A percentile compares a stretch with the other conserved stretches of the same genome.
Evolutionary conservation across 2,797 vertebrate genomes (phyloP).

Genomic region (Calcarius lapponicus): DNA sequence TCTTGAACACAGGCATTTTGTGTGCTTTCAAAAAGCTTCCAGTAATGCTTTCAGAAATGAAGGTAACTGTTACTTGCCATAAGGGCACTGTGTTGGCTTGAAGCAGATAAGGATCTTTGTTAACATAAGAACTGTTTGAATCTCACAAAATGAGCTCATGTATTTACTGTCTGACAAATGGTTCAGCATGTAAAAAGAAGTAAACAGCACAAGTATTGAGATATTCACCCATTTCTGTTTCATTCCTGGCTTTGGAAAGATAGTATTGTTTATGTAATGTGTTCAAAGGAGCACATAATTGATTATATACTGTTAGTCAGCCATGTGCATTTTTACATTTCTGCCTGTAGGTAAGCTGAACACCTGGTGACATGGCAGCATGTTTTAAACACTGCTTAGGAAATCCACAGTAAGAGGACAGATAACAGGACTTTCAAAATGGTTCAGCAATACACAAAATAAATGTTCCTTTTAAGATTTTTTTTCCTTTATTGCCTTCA

Average conservation of each 20-base stretch:
- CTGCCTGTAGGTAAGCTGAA: constrained; percentile 52
- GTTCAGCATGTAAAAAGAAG: background rate
- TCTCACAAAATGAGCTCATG: background rate
- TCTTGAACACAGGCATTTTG: background rate
- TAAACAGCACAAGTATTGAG: background rate
- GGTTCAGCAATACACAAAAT: background rate
- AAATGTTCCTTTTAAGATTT: background rate
- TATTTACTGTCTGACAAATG: background rate
- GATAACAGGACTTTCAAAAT: background rate
- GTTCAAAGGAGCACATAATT: constrained; percentile 60
- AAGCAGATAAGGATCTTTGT: background rate
- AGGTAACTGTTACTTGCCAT: background rate
- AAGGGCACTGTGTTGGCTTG: background rate
- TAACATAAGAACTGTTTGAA: background rate
- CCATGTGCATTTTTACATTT: constrained; percentile 54
- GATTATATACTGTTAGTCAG: constrained; percentile 54
- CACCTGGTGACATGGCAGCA: constrained; percentile 44
- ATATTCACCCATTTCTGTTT: background rate
- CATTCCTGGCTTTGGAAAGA: background rate
- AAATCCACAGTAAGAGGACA: background rate
- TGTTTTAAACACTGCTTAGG: constrained; percentile 2
- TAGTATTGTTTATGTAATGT: background rate
- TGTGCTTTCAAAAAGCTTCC: background rate
- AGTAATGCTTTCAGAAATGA: background rate
- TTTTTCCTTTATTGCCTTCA: background rate